Base-by-base conservation (phyloP, 2,797 vertebrate species). In the Platalea minor region DNA sequence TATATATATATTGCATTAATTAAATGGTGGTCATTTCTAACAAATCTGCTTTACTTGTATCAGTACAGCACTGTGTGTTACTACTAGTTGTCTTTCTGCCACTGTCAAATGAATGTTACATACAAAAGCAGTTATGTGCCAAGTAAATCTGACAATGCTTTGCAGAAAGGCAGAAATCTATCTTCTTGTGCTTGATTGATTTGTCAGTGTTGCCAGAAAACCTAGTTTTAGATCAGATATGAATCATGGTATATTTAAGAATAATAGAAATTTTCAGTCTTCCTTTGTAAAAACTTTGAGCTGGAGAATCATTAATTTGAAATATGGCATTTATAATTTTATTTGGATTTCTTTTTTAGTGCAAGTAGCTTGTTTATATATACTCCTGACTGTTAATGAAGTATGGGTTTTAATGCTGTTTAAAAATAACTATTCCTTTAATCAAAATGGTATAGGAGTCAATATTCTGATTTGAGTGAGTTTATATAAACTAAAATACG, bases 21-120 rank as follows among this genome's bases (percentile, higher is more conserved):
- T 84, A 80, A 92, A 43, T 18, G 3, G 11, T 94, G 16, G 17
- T 61, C 0, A 61, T 73, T 91, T 84, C 69, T 88, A 70, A 57
- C 6, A 56, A 61, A 77, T 78, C 73, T 74, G 2, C 3, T 73
- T 59, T 77, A 20, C 9, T 93, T 77, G 10, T 53, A 26, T 76
- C 19, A 37, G 29, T 74, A 43, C 33, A 68, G 29, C 45, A 39
- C 64, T 61, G 26, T 76, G 28, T 88, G 37, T 93, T 92, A 54
- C 77, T 74, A n/a, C 9, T 69, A 39, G 31, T 65, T 85, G 23
- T 78, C 70, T 85, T 92, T 87, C 70, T 87, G 29, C 48, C 29
- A 54, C 87, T 93, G 73, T 91, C 93, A 96, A 82, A 92, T 82
- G n/a, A 35, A 79, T 93, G 57, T 70, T 96, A 46, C 25, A 57